These are phyloP conservation scores for Caenorhabditis afra DNA, from an alignment of 2,888 invertebrate genomes.

Conservation along the genomic window DNA sequence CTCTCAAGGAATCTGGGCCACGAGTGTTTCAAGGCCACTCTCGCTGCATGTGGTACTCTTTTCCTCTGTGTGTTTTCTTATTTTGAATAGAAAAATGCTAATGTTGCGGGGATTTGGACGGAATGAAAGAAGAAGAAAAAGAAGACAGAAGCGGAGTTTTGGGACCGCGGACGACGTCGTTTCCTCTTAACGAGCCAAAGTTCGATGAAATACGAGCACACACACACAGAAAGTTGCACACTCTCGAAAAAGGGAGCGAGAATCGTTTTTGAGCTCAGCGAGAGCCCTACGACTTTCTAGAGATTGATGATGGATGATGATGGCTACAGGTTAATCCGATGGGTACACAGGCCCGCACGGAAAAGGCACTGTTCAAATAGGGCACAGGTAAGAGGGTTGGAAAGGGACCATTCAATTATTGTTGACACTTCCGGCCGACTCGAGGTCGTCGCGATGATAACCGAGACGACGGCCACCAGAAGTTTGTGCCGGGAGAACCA, in stretches of 20 bases:
- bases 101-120: conserved; percentile 19
- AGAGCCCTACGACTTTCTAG: neutral
- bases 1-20: too few species aligned
- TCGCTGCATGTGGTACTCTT: too few species aligned
- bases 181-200: conserved; percentile 56
- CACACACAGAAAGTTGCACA: conserved; percentile 23
- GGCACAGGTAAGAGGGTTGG: conserved; percentile 13
- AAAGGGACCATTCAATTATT: conserved; percentile 51
- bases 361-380: conserved; percentile 47
- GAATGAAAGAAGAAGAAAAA: conserved; percentile 4
- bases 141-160: neutral
- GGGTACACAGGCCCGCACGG: conserved; percentile 24
- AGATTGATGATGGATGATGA: conserved; percentile 1
- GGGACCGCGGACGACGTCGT: conserved; percentile 46
- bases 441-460: conserved; percentile 43
- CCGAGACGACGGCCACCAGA: conserved; percentile 4
- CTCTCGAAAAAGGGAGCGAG: conserved; percentile 5
- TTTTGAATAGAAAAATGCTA: conserved; percentile 41
- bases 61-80: conserved; percentile 11
- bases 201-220: conserved; percentile 55
- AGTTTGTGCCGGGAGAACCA: conserved; percentile 2
- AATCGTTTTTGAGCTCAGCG: conserved; percentile 3
- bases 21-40: conserved; percentile 21
- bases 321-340: conserved; percentile 53
- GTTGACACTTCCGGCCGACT: conserved; percentile 50